phyloP scores from a whole-genome alignment of 2,888 invertebrate species.

The Caenorhabditis macrosperma region DNA sequence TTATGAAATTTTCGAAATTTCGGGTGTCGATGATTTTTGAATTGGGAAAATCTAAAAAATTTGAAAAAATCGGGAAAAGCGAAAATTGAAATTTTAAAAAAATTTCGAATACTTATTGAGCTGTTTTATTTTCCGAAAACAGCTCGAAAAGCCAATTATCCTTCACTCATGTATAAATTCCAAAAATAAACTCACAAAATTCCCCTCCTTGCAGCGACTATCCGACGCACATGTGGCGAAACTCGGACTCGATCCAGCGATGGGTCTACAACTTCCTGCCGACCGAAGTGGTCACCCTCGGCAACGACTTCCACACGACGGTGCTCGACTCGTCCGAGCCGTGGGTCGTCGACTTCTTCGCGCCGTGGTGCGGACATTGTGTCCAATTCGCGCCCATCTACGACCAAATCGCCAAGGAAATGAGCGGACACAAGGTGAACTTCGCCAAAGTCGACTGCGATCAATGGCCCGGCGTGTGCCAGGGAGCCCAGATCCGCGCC shows the following conservation, averaged over 20 bases:
- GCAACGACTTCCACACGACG: slow-evolving; percentile 72
- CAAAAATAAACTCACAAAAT: not conserved
- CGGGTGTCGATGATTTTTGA: slow-evolving; percentile 2
- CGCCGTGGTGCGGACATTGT: slow-evolving; percentile 84
- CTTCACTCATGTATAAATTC: too few species aligned
- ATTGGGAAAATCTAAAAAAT: not conserved
- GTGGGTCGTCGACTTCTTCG: slow-evolving; percentile 82
- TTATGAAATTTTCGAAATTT: not conserved
- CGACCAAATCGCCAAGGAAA: slow-evolving; percentile 84
- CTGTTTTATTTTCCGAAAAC: too few species aligned
- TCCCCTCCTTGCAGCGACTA: slow-evolving; percentile 70
- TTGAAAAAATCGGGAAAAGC: too few species aligned
- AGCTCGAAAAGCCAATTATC: too few species aligned
- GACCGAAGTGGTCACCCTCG: slow-evolving; percentile 79
- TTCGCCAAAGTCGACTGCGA: slow-evolving; percentile 86
- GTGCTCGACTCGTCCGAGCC: slow-evolving; percentile 82
- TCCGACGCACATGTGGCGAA: slow-evolving; percentile 84
- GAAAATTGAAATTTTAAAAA: slow-evolving; percentile 1
- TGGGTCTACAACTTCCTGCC: slow-evolving; percentile 86
- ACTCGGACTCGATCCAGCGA: slow-evolving; percentile 84
- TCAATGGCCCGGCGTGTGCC: slow-evolving; percentile 83
- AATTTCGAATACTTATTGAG: too few species aligned
- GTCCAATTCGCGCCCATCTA: slow-evolving; percentile 86
- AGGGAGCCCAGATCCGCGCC: slow-evolving; percentile 82
- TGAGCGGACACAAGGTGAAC: slow-evolving; percentile 83